Base-by-base conservation (phyloP, 2,888 invertebrate species). In the Venusia cambrica region DNA sequence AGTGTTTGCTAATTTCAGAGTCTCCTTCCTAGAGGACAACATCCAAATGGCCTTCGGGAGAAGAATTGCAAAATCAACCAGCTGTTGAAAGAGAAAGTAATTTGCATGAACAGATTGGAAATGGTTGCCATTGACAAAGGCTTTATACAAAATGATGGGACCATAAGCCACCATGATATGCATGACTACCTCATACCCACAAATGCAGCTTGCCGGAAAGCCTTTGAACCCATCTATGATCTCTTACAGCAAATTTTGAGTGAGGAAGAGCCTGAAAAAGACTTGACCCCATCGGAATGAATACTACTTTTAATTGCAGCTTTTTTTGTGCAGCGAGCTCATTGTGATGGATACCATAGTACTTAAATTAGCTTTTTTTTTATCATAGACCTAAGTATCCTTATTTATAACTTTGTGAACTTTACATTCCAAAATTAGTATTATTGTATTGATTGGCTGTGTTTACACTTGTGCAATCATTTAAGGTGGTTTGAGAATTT, bases 161-260 rank as follows among this genome's bases (percentile, higher is more conserved):
- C 91, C 21, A 96, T 97, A 38, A 94, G 94, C 66, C 95, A 95
- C 65, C 93, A 93, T 62, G 97, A 97, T 69, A 95, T 97, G 95
- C 93, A 94, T 67, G 97, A 97, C 77, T 97, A 96, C 76, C 90
- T 97, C 27, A 93, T 96, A 64, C 89, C 96, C 39, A 96, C 96
- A 1, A 94, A 94, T 76, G 90, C 92, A 27, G 97, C 97, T 31
- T 95, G 95, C 73, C 90, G 91, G 62, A 96, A 96, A 77, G 93
- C 94, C 4, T 95, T 96, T 73, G 94, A 94, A 76, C 94, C 95
- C 8, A 92, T 96, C 27, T 91, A 94, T 72, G 95, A 95, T 73
- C 87, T 95, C 45, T 80, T 95, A 8, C 89, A 92, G 45, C 94
- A 95, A 74, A 89, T 95, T 57, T 81, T 95, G 31, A 90, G 89